phyloP scores from a whole-genome alignment of 2,888 invertebrate genomes.

The Coenonympha arcania region DNA sequence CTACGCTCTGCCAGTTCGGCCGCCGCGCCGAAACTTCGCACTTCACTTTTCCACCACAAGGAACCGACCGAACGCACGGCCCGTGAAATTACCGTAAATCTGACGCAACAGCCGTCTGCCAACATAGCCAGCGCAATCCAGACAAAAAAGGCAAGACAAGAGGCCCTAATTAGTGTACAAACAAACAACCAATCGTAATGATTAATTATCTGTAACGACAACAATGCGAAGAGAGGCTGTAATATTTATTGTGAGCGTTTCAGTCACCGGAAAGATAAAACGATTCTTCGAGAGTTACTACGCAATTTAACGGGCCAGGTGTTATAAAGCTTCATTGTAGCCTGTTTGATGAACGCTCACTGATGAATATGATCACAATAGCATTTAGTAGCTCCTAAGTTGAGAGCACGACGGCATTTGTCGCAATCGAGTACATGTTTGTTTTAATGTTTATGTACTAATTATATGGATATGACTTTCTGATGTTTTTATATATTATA shows the following conservation, averaged over 20 bases:
- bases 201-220: constrained; percentile 5
- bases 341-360: too few species aligned
- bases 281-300: background rate
- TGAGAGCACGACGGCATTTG: too few species aligned
- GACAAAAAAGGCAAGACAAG: constrained; percentile 20
- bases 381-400: too few species aligned
- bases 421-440: too few species aligned
- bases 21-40: constrained; percentile 70
- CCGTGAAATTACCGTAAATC: constrained; percentile 70
- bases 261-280: background rate
- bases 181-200: constrained; percentile 4
- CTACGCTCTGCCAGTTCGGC: constrained; percentile 47
- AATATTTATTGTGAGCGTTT: background rate
- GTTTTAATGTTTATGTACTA: too few species aligned
- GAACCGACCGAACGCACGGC: constrained; percentile 54
- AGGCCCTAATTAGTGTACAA: constrained; percentile 13
- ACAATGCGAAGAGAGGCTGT: constrained; percentile 1
- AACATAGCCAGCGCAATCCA: constrained; percentile 29
- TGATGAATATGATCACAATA: too few species aligned
- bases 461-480: too few species aligned
- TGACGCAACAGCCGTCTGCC: constrained; percentile 51
- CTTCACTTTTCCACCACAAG: constrained; percentile 69
- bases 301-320: background rate
- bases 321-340: too few species aligned
- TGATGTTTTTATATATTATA: too few species aligned